Percentiles rank a stretch among this genome's conserved stretches.
phyloP scores from a whole-genome alignment of 2,113 vertebrate species.

The Anser cygnoides region DNA sequence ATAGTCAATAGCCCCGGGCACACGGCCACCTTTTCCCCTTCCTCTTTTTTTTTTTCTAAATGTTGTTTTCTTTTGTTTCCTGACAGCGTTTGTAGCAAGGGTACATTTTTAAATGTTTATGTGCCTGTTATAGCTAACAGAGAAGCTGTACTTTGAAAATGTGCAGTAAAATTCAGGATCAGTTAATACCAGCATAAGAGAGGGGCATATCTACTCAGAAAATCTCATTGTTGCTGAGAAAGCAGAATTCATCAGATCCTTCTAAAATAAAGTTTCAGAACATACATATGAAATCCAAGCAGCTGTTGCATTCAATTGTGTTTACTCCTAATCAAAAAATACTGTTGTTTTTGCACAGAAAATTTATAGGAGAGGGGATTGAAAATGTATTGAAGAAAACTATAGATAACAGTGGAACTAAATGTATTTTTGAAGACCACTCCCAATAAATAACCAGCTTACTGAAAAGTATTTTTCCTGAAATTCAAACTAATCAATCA shows the following conservation, averaged over 20 bases:
- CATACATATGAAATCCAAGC: constrained; percentile 25
- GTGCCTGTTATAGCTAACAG: neutral
- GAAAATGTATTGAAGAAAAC: neutral
- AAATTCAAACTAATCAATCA: neutral
- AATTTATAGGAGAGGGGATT: neutral
- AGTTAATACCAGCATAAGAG: neutral
- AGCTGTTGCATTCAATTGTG: constrained; percentile 1
- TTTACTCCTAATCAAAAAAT: constrained; percentile 32
- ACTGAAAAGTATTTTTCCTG: neutral
- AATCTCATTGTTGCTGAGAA: constrained; percentile 30
- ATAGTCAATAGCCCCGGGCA: fast-evolving
- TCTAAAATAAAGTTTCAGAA: constrained; percentile 40
- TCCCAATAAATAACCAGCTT: constrained; percentile 21
- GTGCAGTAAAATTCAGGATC: neutral
- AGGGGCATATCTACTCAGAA: neutral
- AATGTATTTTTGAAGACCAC: neutral
- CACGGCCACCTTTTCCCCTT: neutral
- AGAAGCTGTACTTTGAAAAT: neutral
- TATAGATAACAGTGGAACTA: neutral
- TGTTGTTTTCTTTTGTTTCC: neutral
- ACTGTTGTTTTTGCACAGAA: neutral
- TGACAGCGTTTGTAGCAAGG: neutral
- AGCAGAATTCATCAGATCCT: constrained; percentile 37
- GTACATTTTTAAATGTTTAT: constrained; percentile 20
- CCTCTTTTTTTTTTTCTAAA: neutral